Evolutionary conservation across 2,113 vertebrate genomes (phyloP).

Genomic region (Agelaius phoeniceus): DNA sequence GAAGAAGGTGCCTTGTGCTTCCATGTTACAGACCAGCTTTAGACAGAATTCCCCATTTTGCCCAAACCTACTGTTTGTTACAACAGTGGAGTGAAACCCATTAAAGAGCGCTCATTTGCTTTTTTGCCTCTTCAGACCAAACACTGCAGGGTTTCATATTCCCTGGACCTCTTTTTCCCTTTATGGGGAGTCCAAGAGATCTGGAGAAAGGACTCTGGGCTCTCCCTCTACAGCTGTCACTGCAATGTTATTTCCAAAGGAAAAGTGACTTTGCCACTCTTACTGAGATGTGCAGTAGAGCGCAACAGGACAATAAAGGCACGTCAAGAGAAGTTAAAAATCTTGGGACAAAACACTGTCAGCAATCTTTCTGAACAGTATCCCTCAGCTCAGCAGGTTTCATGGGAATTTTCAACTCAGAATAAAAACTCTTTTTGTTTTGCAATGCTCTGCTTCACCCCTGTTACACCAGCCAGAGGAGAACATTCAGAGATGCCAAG

Average conservation of each 20-base stretch:
- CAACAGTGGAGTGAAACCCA: neutral
- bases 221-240: neutral
- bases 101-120: neutral
- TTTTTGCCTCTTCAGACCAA: neutral
- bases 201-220: neutral
- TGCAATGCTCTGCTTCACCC: neutral
- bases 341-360: neutral
- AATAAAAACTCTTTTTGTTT: neutral
- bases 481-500: neutral
- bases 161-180: neutral
- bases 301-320: neutral
- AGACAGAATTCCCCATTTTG: neutral
- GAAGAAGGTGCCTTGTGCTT: neutral
- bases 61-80: neutral
- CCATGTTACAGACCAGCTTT: neutral
- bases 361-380: neutral
- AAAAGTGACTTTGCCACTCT: neutral
- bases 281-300: neutral
- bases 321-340: neutral
- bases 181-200: neutral
- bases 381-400: neutral
- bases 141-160: neutral
- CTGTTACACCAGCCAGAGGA: accelerated
- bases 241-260: neutral
- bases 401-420: neutral